phyloP scores from a whole-genome alignment of 2,113 vertebrate genomes.

The Panthera uncia region DNA sequence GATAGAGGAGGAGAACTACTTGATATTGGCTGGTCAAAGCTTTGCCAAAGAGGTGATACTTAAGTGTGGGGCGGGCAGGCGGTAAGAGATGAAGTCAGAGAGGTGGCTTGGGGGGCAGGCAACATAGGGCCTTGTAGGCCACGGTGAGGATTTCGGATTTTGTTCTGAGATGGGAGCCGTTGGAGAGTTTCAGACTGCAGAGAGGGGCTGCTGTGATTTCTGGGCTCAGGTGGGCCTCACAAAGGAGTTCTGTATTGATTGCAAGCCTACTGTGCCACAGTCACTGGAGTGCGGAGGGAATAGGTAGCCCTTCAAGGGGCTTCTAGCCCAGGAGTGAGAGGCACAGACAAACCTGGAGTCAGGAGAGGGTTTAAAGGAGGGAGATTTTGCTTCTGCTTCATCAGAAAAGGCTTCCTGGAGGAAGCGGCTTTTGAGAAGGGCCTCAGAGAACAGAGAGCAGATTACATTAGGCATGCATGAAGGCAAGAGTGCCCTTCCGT shows the following conservation, averaged over 20 bases:
- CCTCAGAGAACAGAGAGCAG: neutral
- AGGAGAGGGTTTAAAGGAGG: neutral
- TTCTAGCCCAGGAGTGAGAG: neutral
- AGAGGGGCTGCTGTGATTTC: neutral
- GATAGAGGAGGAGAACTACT: neutral
- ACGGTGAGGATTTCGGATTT: neutral
- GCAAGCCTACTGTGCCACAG: neutral
- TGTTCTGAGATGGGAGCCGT: neutral
- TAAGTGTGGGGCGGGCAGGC: neutral
- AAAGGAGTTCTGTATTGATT: neutral
- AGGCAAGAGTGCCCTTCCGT: neutral
- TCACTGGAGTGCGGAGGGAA: neutral
- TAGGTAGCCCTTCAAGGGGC: neutral
- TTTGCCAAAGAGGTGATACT: neutral
- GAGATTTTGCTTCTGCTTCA: neutral
- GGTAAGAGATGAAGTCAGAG: neutral
- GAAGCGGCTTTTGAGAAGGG: neutral
- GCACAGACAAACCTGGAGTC: neutral
- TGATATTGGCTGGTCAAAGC: neutral
- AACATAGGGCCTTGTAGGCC: neutral
- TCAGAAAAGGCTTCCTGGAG: slow-evolving; percentile 28
- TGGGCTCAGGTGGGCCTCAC: neutral
- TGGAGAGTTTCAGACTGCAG: neutral
- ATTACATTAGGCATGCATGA: neutral
- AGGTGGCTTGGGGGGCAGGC: neutral